phyloP scores from a whole-genome alignment of 1,140 invertebrate species.

The Tetramorium parvispinum region DNA sequence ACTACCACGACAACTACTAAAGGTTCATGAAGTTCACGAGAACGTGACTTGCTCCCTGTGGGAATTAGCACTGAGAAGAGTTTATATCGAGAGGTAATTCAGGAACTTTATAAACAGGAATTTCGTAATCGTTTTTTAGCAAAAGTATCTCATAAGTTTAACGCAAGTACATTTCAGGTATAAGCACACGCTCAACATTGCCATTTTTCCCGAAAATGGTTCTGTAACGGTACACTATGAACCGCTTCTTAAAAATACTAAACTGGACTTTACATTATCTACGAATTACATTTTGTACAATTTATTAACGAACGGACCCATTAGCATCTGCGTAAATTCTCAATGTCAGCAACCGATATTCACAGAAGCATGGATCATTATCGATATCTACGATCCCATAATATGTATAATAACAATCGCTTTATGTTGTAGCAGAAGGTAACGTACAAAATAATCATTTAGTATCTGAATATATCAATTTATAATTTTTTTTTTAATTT shows the following conservation, averaged over 20 bases:
- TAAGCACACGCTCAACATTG: conserved; percentile 73
- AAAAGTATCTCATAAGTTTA: conserved; percentile 31
- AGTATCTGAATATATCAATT: conserved; percentile 43
- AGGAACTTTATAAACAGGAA: conserved; percentile 15
- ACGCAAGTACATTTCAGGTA: conserved; percentile 66
- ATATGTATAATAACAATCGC: conserved; percentile 65
- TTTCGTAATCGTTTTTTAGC: background rate
- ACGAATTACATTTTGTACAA: conserved; percentile 66
- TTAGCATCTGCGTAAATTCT: conserved; percentile 76
- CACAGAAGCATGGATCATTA: conserved; percentile 79
- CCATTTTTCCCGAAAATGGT: conserved; percentile 55
- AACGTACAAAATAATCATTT: conserved; percentile 56
- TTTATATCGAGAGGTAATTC: conserved; percentile 77
- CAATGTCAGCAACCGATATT: conserved; percentile 80
- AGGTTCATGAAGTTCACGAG: conserved; percentile 72
- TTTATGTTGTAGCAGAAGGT: conserved; percentile 79
- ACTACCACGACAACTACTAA: conserved; percentile 79
- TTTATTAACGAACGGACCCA: conserved; percentile 79
- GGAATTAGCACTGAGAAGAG: conserved; percentile 80
- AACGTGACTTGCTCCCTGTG: conserved; percentile 75
- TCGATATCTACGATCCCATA: conserved; percentile 20
- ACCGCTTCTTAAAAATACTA: conserved; percentile 41
- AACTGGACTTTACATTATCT: conserved; percentile 58
- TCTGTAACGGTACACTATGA: conserved; percentile 63
- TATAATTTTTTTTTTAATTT: conserved; percentile 55